Percentiles rank a stretch among this genome's conserved stretches.
phyloP scores from a whole-genome alignment of 2,113 vertebrate species.

The Rhadina sibilatrix region DNA sequence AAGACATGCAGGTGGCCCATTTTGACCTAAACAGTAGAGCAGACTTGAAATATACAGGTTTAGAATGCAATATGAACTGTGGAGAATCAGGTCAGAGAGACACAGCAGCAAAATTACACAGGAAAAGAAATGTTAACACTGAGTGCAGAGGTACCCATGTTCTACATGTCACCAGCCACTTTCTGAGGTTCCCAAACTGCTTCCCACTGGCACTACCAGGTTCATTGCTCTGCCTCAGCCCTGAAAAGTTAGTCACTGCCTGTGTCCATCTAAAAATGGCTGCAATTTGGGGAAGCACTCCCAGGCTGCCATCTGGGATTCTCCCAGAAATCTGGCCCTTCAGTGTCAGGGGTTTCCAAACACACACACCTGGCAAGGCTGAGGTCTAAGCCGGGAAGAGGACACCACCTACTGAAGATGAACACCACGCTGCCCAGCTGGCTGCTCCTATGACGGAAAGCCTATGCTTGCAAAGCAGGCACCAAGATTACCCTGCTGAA shows the following conservation, averaged over 20 bases:
- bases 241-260: not conserved
- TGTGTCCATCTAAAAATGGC: not conserved
- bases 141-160: not conserved
- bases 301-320: fast-evolving
- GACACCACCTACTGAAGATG: not conserved
- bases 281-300: not conserved
- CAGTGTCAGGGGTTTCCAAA: not conserved
- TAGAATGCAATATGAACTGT: not conserved
- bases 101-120: not conserved
- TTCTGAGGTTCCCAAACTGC: not conserved
- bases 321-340: not conserved
- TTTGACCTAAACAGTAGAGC: not conserved
- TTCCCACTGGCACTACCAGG: not conserved
- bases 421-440: not conserved
- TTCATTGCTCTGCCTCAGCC: not conserved
- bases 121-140: not conserved
- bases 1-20: not conserved
- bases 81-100: not conserved
- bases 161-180: not conserved
- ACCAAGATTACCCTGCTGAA: not conserved
- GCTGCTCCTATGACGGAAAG: not conserved
- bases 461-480: not conserved
- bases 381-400: not conserved
- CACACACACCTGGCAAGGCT: not conserved
- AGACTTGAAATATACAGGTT: not conserved